Conservation (phyloP, 2,113 vertebrate species). For the Morone chrysops region DNA sequence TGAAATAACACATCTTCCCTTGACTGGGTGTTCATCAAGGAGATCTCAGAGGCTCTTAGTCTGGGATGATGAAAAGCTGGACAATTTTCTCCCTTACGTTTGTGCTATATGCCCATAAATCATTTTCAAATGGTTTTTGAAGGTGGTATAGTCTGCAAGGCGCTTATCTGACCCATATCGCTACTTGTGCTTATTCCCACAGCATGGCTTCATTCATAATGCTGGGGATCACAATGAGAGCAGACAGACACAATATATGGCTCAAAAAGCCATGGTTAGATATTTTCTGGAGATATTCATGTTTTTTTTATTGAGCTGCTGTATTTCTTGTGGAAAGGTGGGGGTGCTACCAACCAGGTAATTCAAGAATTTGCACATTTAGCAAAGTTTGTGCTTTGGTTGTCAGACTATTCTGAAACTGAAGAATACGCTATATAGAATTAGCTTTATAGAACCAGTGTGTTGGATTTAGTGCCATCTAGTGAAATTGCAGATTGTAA, state of each 20-base stretch:
- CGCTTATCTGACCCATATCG: constrained; percentile 74
- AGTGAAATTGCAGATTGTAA: too few species aligned
- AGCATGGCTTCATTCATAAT: constrained; percentile 61
- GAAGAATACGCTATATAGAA: neutral
- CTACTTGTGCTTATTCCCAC: constrained; percentile 65
- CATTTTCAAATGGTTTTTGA: constrained; percentile 62
- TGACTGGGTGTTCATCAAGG: constrained; percentile 65
- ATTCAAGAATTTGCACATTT: neutral
- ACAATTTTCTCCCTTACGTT: constrained; percentile 62
- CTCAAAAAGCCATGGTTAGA: neutral
- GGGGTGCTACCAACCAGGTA: neutral
- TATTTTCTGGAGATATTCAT: constrained; percentile 29
- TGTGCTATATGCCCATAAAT: constrained; percentile 61
- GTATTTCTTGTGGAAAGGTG: neutral
- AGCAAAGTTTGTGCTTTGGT: neutral
- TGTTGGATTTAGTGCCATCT: too few species aligned
- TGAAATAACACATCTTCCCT: constrained; percentile 58
- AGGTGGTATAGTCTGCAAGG: constrained; percentile 56
- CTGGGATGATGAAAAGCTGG: constrained; percentile 63
- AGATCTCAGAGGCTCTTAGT: constrained; percentile 62
- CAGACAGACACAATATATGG: constrained; percentile 37
- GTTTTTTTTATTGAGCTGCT: constrained; percentile 20
- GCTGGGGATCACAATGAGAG: constrained; percentile 51
- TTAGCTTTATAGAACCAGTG: too few species aligned
- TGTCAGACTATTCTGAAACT: neutral